A percentile compares a stretch with the other conserved stretches of the same genome.
phyloP scores from a whole-genome alignment of 2,113 vertebrate genomes.

The Centrocercus urophasianus region DNA sequence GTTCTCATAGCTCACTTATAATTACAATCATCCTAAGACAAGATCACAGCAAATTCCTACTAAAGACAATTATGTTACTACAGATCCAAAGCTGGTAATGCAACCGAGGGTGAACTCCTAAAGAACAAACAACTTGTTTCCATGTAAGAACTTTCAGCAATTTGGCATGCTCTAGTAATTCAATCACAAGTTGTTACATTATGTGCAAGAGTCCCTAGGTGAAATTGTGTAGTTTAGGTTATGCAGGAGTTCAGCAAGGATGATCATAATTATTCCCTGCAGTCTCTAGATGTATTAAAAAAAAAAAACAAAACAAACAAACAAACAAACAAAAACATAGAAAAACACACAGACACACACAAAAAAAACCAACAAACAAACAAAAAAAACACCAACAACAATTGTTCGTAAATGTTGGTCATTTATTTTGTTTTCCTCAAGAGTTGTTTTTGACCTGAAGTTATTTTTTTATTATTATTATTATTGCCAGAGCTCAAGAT shows the following conservation, averaged over 20 bases:
- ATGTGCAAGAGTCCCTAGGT: constrained; percentile 42
- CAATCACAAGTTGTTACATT: constrained; percentile 39
- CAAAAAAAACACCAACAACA: background rate
- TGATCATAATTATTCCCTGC: constrained; percentile 54
- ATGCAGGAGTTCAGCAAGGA: constrained; percentile 51
- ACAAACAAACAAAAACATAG: background rate
- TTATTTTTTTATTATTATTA: background rate
- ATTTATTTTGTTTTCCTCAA: constrained; percentile 6
- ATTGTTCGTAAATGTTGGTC: background rate
- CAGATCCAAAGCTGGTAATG: background rate
- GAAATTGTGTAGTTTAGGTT: constrained; percentile 39
- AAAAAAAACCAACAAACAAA: too few relatives aligned
- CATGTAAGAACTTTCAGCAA: constrained; percentile 13
- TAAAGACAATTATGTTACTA: background rate
- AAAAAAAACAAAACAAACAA: background rate
- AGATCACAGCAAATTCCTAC: background rate
- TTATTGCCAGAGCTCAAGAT: background rate
- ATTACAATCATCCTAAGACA: background rate
- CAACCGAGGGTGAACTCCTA: constrained; percentile 18
- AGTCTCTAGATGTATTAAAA: background rate
- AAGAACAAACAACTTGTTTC: constrained; percentile 31
- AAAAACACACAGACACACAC: too few relatives aligned
- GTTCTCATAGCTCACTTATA: background rate
- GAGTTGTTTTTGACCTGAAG: background rate
- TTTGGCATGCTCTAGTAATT: constrained; percentile 64